These are phyloP conservation scores for Lepidocyrtinus sp. DNA, from an alignment of 2,888 invertebrate species.

Conservation along the genomic window DNA sequence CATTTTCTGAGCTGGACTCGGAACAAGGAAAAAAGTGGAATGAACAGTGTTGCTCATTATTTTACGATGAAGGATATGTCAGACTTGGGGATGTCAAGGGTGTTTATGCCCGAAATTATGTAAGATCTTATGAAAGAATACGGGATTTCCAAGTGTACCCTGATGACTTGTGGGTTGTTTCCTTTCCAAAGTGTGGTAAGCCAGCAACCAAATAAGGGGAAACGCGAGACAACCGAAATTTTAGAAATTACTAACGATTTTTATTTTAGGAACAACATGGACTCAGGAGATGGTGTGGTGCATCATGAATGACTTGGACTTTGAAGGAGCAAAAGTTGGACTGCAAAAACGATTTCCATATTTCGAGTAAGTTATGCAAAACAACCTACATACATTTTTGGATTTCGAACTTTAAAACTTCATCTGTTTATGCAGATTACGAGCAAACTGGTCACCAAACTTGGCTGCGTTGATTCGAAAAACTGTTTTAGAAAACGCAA, in stretches of 20 bases:
- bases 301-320: slow-evolving; percentile 78
- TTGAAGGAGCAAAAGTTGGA: slow-evolving; percentile 75
- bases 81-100: slow-evolving; percentile 66
- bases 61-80: slow-evolving; percentile 70
- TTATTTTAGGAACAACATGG: slow-evolving; percentile 83
- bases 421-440: slow-evolving; percentile 6
- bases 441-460: slow-evolving; percentile 55
- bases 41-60: slow-evolving; percentile 42
- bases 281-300: slow-evolving; percentile 84
- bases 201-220: not conserved
- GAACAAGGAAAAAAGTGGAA: slow-evolving; percentile 71
- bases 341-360: slow-evolving; percentile 80
- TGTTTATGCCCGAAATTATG: slow-evolving; percentile 53
- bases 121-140: slow-evolving; percentile 71
- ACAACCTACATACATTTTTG: too few relatives aligned
- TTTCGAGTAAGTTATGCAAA: slow-evolving; percentile 80
- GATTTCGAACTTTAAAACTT: not conserved
- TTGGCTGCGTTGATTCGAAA: slow-evolving; percentile 40
- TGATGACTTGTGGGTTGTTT: slow-evolving; percentile 76
- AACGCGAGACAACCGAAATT: slow-evolving; percentile 4
- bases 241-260: slow-evolving; percentile 21
- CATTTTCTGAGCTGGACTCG: slow-evolving; percentile 71
- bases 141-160: slow-evolving; percentile 74
- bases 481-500: slow-evolving; percentile 32
- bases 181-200: slow-evolving; percentile 77